These are phyloP conservation scores for Xestobium rufovillosum DNA, from an alignment of 2,888 invertebrate genomes.

Conservation along the genomic window DNA sequence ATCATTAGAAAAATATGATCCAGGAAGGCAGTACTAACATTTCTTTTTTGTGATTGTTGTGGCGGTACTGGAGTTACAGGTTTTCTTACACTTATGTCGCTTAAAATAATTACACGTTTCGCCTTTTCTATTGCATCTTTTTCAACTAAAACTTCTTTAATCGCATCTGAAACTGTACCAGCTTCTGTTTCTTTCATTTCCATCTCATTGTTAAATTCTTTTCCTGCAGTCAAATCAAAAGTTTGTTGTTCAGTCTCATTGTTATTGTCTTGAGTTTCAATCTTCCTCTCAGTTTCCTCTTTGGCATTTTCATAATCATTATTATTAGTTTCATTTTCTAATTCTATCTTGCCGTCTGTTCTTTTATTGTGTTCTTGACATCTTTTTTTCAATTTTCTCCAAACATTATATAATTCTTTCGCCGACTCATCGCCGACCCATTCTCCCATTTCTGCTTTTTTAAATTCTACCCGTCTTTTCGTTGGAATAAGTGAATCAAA, in stretches of 20 bases:
- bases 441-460: too few species aligned
- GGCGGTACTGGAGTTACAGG: too few species aligned
- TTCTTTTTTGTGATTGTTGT: constrained; percentile 8
- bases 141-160: too few species aligned
- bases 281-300: constrained; percentile 1
- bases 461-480: constrained; percentile 8
- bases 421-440: too few species aligned
- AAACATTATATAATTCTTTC: background rate
- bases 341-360: too few species aligned
- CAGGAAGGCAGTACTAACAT: constrained; percentile 13
- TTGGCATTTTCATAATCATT: constrained; percentile 8
- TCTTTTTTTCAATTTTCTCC: too few species aligned
- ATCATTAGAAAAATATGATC: too few species aligned
- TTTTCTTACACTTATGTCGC: too few species aligned
- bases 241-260: constrained; percentile 6
- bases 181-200: constrained; percentile 5
- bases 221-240: constrained; percentile 2
- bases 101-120: too few species aligned
- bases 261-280: constrained; percentile 1
- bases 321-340: constrained; percentile 3
- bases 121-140: too few species aligned
- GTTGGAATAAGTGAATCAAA: constrained; percentile 17
- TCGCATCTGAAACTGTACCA: too few species aligned
- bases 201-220: constrained; percentile 2
- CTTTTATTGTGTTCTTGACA: background rate